Base-by-base conservation (phyloP, 2,797 vertebrate genomes). In the Anisognathus igniventris region DNA sequence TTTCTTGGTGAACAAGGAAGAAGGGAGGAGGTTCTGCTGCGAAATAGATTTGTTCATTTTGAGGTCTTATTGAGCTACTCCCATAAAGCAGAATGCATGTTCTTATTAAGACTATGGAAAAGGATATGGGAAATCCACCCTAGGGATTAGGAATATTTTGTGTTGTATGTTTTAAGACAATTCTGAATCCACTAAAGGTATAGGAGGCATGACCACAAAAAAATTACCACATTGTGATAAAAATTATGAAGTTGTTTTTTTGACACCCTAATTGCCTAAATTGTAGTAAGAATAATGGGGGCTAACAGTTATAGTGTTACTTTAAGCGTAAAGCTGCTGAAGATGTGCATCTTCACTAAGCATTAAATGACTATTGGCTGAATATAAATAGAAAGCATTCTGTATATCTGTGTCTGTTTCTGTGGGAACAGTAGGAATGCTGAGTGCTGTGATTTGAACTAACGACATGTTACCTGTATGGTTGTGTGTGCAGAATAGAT, bases 381-480 rank as follows among this genome's bases (percentile, higher is more conserved):
- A 93, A 54, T 87, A 90, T 64, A 92, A 90, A 91, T 67, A 91
- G 56, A 54, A 92, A 75, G 9, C 12, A 35, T 81, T 93, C 71
- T 82, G 23, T 86, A 12, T 83, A 39, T 48, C 31, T 86, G 8
- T 66, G 14, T 42, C 48, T 75, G 64, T 83, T 84, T 92, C 48
- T 94, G 71, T 72, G 82, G 71, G 66, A 90, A 53, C 28, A 83
- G 35, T 25, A 68, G 19, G 54, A 90, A 23, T 75, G 54, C 70
- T 64, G 84, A 90, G 45, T 72, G 28, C 31, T 78, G 40, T 77
- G 79, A 44, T 83, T 90, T 90, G 40, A 94, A 61, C 45, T 83
- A 84, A 86, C 64, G 23, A 72, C 12, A 19, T 39, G 7, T 31
- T 81, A 42, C 25, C 48, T 57, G 28, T 25, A 48, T 37, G 65